Evolutionary conservation across 2,888 invertebrate species (phyloP), one percentile per base, ranked within the genome.

Genomic region (Oxyteleia sp.): DNA sequence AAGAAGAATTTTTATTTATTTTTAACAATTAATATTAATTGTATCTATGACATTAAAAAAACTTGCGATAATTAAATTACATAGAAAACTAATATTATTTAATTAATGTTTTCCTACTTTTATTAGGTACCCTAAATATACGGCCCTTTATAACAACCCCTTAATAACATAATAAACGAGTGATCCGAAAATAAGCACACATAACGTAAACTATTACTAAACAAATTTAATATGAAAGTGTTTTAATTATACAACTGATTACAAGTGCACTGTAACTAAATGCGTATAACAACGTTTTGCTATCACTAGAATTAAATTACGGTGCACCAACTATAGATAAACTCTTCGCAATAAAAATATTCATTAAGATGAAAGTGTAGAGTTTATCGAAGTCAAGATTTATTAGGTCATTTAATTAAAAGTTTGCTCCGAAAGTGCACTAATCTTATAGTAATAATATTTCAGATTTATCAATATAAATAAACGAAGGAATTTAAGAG

Each of bases 321-420:
- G 26, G 57, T 51, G 16, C 13, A 15, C 29, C 32, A 63, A 63
- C 41, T 61, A 23, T 3, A 43, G 43, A 53, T 53, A 29, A 61
- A 72, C 51, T 41, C 16, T 23, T 8, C 2, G 26, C 26, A 59
- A 71, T 57, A 72, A 61, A 61, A 72, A 72, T 72, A 72, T 72
- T 38, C 29, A 61, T 41, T 51, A 59, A 51, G 51, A 29, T 29
- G 43, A 53, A 63, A 72, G 18, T 15, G 20, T 16, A 26, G 38
- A 59, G 57, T 68, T 71, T 59, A 35, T 38, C 49, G 45, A 69
- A 55, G 35, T 23, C 16, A 29, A 57, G 32, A 53, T 72, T 49
- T 63, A 51, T 51, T 43, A 29, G 23, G 51, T 51, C 51, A 53
- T 63, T 72, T 43, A 29, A 72, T 63, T 72, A 72, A 51, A 72